Evolutionary conservation across 2,888 invertebrate genomes (phyloP), one percentile per base, ranked within the genome.

Genomic region (Latrodectus hesperus): DNA sequence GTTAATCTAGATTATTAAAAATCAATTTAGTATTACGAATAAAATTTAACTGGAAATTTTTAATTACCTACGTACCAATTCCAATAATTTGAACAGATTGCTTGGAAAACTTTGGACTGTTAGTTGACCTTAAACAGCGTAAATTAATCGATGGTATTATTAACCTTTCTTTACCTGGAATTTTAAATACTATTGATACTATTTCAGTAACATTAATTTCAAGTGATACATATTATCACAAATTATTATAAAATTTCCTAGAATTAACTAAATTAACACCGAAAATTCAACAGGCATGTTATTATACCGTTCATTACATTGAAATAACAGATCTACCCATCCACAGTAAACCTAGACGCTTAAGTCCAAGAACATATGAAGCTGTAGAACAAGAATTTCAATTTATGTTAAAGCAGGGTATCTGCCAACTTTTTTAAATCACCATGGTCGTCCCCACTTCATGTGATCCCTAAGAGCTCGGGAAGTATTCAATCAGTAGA

Each of bases 391-490:
- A 60, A 2, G 60, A 60, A 2, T 60, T 60, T 60, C 12, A 60
- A 14, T 60, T 60, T 14, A 14, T 12, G 2, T 60, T 60, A 60
- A 60, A 60, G 14, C 55, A 22, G 22, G 22, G 22, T 22, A 22
- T 22, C 22, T 22, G 22, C 22, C 22, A 1, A 22, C 22, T 1
- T 60, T 17, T 14, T 16, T 9, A 52, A 75, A 75, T 64, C 75
- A 14, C 75, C 74, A 8, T 74, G 74, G 74, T 74, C 74, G 14
- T 70, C 51, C 9, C 60, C 38, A 1, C 38, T 76, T 16, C 76
- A 76, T 76, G 67, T 76, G 4, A 65, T 76, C 8, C 1, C 76
- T 0, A 65, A 76, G 65, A 22, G 60, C 10, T 49, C 64, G 9
- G 76, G 76, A 5, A 65, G 10, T 2, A 65, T 49, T 76, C 22